A percentile compares a stretch with the other conserved stretches of the same genome.
Conservation (phyloP, 2,888 invertebrate genomes). For the Phortica magna region DNA sequence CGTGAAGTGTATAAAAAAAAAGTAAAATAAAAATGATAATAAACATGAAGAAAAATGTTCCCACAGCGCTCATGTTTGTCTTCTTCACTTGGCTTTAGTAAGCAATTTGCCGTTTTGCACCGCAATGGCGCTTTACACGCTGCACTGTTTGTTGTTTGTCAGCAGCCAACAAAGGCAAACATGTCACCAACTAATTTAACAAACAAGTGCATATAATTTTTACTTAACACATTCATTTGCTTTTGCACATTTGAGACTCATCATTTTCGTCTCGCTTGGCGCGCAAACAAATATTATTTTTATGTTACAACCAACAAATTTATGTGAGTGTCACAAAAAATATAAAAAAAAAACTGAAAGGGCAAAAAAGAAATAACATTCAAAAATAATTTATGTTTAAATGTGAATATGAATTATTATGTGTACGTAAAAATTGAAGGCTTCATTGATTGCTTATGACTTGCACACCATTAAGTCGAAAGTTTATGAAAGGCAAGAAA, state of each 20-base stretch:
- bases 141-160: too few relatives aligned
- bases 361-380: not conserved
- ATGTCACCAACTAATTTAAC: conserved; percentile 7
- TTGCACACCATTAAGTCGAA: not conserved
- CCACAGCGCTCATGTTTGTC: not conserved
- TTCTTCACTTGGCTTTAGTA: not conserved
- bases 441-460: conserved; percentile 8
- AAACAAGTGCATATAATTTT: conserved; percentile 6
- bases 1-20: not conserved
- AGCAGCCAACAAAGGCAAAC: not conserved
- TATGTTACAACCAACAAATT: not conserved
- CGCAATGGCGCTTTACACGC: too few relatives aligned
- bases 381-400: not conserved
- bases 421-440: conserved; percentile 17
- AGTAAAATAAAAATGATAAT: not conserved
- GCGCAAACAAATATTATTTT: conserved; percentile 2
- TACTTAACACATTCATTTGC: not conserved
- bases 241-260: not conserved
- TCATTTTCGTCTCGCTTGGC: not conserved
- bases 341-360: not conserved
- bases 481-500: not conserved
- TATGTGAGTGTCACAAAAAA: not conserved
- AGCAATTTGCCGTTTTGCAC: not conserved
- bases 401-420: conserved; percentile 2
- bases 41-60: not conserved